These are phyloP conservation scores for Florisuga fusca DNA, from an alignment of 2,797 vertebrate genomes.

Conservation along the genomic window DNA sequence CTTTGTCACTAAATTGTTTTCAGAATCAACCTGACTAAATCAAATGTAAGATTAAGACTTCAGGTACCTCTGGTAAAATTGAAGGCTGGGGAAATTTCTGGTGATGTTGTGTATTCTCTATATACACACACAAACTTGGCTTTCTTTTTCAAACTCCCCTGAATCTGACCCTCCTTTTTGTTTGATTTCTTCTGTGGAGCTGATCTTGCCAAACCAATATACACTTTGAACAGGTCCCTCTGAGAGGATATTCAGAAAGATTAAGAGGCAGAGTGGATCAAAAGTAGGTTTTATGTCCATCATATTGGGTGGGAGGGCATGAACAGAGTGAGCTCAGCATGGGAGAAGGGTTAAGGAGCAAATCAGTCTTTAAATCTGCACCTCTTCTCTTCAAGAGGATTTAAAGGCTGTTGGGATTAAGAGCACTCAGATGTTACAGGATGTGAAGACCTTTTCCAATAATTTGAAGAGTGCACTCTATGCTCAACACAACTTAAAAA, in stretches of 20 bases:
- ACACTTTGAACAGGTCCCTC: not conserved
- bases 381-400: not conserved
- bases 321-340: not conserved
- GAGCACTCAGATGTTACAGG: not conserved
- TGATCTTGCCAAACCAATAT: not conserved
- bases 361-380: not conserved
- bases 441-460: not conserved
- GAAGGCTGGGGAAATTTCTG: not conserved
- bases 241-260: not conserved
- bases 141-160: not conserved
- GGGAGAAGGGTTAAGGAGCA: not conserved
- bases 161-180: not conserved
- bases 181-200: not conserved
- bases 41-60: not conserved
- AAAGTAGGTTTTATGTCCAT: not conserved
- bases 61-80: not conserved
- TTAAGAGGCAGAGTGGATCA: not conserved
- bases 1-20: not conserved
- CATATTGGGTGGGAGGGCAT: rapidly evolving
- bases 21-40: not conserved
- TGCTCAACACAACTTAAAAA: not conserved
- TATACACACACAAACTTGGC: not conserved
- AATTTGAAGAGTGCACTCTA: not conserved
- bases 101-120: not conserved
- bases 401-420: not conserved